Evolutionary conservation across 2,888 invertebrate species (phyloP), one percentile per base, ranked within the genome.

Genomic region (Abrostola triplasia): DNA sequence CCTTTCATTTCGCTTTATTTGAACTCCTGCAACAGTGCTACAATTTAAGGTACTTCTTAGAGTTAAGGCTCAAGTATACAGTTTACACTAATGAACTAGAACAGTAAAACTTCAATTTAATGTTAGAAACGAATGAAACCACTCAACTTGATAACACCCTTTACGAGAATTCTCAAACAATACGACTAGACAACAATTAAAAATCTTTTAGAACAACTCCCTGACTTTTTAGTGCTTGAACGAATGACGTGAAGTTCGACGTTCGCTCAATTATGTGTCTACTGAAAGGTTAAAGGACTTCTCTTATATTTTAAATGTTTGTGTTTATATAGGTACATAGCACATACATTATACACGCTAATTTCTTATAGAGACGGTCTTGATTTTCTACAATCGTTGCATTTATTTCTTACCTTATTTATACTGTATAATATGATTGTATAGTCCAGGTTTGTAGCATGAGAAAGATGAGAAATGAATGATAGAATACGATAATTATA

Each of bases 61-160:
- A 59, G 38, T 38, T 38, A 58, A 38, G 48, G n/a, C 24, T 48
- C 38, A 8, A 53, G 36, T 53, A 64, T n/a, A 58, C 47, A 58
- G 57, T 56, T 74, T 53, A 24, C 49, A 74, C 55, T 70, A 70
- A 65, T 75, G 60, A 74, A 70, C 60, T 65, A 50, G 41, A 64
- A 64, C 12, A 55, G 24, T 42, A 36, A 38, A 73, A 59, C 76
- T 75, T 75, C 38, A 75, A 65, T 75, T 74, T 65, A 75, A 61
- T 75, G 48, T 61, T 53, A 7, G 6, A 59, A 69, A 57, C n/a
- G 51, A 65, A 74, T 41, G 6, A 61, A 67, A 75, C 61, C 76
- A 75, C 71, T 72, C 61, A 65, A 59, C 47, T 70, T 70, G 70
- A 72, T 72, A 56, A 58, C 42, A 48, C 58, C 55, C 49, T 70